Evolutionary conservation across 2,888 invertebrate species (phyloP).

Genomic region (Hyalella azteca): DNA sequence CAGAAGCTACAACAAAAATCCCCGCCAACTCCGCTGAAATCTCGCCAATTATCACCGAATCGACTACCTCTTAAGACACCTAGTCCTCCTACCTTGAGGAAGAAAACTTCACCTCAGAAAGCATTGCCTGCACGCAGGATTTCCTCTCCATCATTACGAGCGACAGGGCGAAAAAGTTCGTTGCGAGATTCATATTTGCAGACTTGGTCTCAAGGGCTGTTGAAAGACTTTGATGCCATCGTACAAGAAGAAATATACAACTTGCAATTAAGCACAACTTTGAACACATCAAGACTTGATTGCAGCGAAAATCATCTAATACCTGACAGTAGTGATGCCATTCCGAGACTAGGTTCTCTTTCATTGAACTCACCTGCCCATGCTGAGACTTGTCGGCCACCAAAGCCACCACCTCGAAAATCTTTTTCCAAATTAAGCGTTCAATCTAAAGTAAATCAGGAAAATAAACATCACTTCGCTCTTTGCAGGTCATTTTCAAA

Average conservation of each 20-base stretch:
- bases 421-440: not conserved
- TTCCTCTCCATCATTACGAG: constrained; percentile 38
- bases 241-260: constrained; percentile 48
- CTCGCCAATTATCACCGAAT: not conserved
- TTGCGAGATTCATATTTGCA: constrained; percentile 41
- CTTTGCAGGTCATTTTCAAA: not conserved
- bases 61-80: not conserved
- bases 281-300: not conserved
- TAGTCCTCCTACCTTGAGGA: constrained; percentile 10
- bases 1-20: constrained; percentile 22
- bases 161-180: not conserved
- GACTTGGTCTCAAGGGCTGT: constrained; percentile 44
- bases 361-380: no score
- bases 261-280: not conserved
- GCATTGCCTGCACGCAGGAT: constrained; percentile 15
- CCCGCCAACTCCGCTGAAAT: not conserved
- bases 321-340: not conserved
- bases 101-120: not conserved
- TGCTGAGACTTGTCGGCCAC: not conserved
- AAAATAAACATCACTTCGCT: not conserved
- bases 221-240: constrained; percentile 47
- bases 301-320: not conserved
- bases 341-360: no score
- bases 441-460: not conserved
- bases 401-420: constrained; percentile 9